Evolutionary conservation across 2,888 invertebrate species (phyloP), one percentile per base, ranked within the genome.

Genomic region (Toxonevra muliebris): DNA sequence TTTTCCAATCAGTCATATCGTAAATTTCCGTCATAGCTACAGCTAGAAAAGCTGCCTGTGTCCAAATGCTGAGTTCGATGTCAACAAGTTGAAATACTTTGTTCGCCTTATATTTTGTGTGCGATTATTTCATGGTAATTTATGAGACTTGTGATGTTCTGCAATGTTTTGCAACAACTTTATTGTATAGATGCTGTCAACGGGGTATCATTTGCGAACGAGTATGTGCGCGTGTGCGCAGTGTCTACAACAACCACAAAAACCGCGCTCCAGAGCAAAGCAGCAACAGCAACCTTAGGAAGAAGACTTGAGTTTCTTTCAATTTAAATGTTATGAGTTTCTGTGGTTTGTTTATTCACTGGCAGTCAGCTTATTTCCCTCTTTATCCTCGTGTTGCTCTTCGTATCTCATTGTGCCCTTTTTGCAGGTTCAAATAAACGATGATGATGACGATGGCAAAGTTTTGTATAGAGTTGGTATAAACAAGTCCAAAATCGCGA

Each of bases 81-180:
- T 54, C 59, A 66, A 66, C 61, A 66, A 42, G 53, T 66, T 66
- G 55, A 40, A 61, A 61, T 41, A 66, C 66, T 66, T 61, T 50
- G 66, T 30, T 57, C 66, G 57, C 61, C 57, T 65, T 54, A 12
- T 12, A 42, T 41, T 66, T 43, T 40, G 54, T 50, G 61, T 53
- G 50, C 55, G 58, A 53, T 61, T 11, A 11, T n/a, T 17, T 53
- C 15, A 15, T 53, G 53, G 77, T 80, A 76, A 80, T 79, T 80
- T 80, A 79, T 80, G 77, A 77, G 80, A 76, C 75, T 80, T 76
- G 79, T 74, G 80, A 80, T 80, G 79, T 77, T 78, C 73, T 19
- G 58, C 52, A 30, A 30, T 30, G 30, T 30, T 30, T 30, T 30
- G 30, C 30, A 30, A 30, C 30, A 30, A 30, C 30, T 30, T 30